Evolutionary conservation across 2,113 vertebrate species (phyloP).

Genomic region (Martes martes): DNA sequence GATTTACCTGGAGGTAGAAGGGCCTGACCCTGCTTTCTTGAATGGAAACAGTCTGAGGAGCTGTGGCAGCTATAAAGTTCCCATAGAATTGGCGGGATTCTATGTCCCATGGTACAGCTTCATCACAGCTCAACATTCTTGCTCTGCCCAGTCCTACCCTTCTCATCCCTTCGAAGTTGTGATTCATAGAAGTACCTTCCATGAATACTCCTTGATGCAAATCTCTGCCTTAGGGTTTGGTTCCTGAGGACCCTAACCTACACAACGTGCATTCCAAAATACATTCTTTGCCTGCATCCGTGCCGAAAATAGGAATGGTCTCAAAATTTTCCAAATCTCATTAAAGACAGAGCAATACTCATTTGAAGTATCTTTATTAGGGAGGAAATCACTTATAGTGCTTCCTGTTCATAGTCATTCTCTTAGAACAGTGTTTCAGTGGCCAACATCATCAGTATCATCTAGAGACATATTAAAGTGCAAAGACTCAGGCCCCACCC

Average conservation of each 20-base stretch:
- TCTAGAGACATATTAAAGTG: not conserved
- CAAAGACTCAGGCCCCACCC: rapidly evolving
- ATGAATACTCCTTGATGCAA: not conserved
- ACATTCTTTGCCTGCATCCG: not conserved
- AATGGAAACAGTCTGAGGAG: not conserved
- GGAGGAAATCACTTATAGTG: not conserved
- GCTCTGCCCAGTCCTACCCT: not conserved
- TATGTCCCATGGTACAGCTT: not conserved
- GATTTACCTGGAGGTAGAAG: not conserved
- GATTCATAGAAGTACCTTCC: not conserved
- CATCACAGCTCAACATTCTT: not conserved
- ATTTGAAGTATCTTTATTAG: not conserved
- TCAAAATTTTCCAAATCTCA: not conserved
- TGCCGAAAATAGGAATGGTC: not conserved
- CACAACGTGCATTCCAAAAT: not conserved
- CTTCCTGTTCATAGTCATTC: not conserved
- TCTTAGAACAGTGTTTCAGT: not conserved
- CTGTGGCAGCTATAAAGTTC: rapidly evolving
- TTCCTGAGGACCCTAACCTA: not conserved
- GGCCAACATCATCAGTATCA: rapidly evolving
- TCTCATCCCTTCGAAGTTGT: not conserved
- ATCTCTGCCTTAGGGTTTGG: not conserved
- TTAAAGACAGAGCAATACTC: not conserved
- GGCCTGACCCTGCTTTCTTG: not conserved
- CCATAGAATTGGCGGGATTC: rapidly evolving